A percentile compares a stretch with the other conserved stretches of the same genome.
phyloP scores from a whole-genome alignment of 2,113 vertebrate species.

The Seriola aureovittata region DNA sequence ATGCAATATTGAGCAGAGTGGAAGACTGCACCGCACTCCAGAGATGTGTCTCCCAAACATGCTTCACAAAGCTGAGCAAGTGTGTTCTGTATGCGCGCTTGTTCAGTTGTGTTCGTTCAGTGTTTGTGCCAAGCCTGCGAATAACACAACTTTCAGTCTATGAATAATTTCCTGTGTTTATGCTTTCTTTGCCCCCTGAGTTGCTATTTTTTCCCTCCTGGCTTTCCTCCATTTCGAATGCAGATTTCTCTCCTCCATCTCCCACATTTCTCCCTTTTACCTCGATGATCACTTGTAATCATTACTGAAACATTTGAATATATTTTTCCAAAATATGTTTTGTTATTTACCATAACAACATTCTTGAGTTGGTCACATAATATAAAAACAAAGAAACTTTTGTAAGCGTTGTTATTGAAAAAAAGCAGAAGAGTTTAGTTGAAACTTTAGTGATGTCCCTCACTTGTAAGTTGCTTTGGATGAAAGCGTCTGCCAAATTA shows the following conservation, averaged over 20 bases:
- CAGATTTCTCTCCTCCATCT: constrained; percentile 64
- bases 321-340: constrained; percentile 32
- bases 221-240: constrained; percentile 69
- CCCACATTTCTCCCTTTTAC: constrained; percentile 59
- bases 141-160: constrained; percentile 75
- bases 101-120: constrained; percentile 61
- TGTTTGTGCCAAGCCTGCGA: constrained; percentile 73
- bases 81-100: constrained; percentile 48
- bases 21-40: constrained; percentile 73
- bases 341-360: constrained; percentile 27
- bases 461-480: no score
- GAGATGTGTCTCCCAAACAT: constrained; percentile 72
- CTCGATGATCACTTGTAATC: constrained; percentile 51
- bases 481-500: no score
- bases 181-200: constrained; percentile 76
- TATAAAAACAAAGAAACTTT: constrained; percentile 19
- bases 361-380: constrained; percentile 12
- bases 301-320: constrained; percentile 54
- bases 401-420: not conserved
- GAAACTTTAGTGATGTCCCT: no score
- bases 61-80: constrained; percentile 57
- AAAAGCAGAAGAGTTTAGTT: not conserved
- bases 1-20: constrained; percentile 84
- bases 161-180: constrained; percentile 84
- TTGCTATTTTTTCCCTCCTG: constrained; percentile 73